Conservation (phyloP, 2,888 invertebrate genomes). For the Pharmacophagus antenor region DNA sequence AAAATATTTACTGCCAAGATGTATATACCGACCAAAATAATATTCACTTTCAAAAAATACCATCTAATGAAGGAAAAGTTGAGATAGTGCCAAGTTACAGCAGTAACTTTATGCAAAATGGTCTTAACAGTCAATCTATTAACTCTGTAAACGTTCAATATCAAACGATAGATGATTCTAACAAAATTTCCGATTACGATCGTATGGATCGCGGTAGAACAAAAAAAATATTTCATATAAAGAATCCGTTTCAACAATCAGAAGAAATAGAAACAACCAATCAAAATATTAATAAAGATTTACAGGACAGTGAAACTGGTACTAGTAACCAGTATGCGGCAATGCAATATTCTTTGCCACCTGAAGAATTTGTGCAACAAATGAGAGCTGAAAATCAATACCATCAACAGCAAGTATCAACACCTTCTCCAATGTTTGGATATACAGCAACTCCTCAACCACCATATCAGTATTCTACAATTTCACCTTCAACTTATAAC, state of each 20-base stretch:
- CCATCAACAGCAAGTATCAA: conserved; percentile 57
- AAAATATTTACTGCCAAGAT: conserved; percentile 62
- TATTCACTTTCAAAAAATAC: conserved; percentile 60
- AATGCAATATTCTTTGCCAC: conserved; percentile 73
- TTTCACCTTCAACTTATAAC: conserved; percentile 54
- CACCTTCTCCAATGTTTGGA: conserved; percentile 57
- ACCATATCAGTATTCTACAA: conserved; percentile 66
- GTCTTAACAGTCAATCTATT: conserved; percentile 57
- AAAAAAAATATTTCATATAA: conserved; percentile 68
- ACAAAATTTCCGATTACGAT: conserved; percentile 55
- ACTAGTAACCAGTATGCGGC: conserved; percentile 76
- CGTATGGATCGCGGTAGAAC: conserved; percentile 53
- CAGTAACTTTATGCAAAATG: conserved; percentile 56
- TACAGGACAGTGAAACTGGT: conserved; percentile 63
- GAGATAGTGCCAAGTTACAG: conserved; percentile 60
- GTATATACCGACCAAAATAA: conserved; percentile 64
- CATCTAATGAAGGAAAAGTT: conserved; percentile 55
- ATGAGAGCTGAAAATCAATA: conserved; percentile 68
- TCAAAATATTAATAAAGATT: conserved; percentile 45
- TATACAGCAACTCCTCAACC: conserved; percentile 72
- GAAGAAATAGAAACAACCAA: conserved; percentile 47
- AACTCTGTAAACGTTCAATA: conserved; percentile 60
- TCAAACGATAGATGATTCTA: conserved; percentile 56
- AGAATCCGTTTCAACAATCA: conserved; percentile 69
- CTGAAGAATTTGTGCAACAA: conserved; percentile 72